Conservation (phyloP, 2,113 vertebrate species). For the Cephalophus harveyi region DNA sequence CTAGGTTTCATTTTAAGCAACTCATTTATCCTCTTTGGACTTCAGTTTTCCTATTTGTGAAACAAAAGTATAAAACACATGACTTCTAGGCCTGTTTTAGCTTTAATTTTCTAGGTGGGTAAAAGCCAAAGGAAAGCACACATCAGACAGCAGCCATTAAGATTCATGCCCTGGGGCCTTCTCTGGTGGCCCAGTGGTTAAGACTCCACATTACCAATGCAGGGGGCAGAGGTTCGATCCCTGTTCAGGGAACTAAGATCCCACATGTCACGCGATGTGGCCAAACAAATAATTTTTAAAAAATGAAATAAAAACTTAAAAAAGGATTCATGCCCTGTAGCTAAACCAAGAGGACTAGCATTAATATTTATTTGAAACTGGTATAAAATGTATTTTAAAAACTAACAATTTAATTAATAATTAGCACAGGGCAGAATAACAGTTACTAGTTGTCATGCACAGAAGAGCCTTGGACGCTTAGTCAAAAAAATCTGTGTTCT, state of each 20-base stretch:
- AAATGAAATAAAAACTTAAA: neutral
- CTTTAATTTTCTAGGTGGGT: neutral
- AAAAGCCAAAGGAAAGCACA: neutral
- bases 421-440: neutral
- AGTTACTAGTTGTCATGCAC: neutral
- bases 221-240: neutral
- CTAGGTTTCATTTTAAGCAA: neutral
- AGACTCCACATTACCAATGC: neutral
- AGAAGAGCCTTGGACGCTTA: neutral
- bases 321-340: neutral
- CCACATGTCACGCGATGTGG: neutral
- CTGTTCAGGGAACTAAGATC: neutral
- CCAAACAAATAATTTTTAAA: neutral
- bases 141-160: neutral
- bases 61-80: neutral
- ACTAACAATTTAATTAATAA: neutral
- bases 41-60: neutral
- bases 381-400: neutral
- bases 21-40: neutral
- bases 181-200: neutral
- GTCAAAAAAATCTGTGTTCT: neutral
- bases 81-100: neutral
- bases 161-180: neutral
- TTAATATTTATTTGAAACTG: neutral
- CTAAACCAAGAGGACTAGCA: neutral